These are phyloP conservation scores for Sakesphorus luctuosus DNA, from an alignment of 2,113 vertebrate species.

Conservation along the genomic window DNA sequence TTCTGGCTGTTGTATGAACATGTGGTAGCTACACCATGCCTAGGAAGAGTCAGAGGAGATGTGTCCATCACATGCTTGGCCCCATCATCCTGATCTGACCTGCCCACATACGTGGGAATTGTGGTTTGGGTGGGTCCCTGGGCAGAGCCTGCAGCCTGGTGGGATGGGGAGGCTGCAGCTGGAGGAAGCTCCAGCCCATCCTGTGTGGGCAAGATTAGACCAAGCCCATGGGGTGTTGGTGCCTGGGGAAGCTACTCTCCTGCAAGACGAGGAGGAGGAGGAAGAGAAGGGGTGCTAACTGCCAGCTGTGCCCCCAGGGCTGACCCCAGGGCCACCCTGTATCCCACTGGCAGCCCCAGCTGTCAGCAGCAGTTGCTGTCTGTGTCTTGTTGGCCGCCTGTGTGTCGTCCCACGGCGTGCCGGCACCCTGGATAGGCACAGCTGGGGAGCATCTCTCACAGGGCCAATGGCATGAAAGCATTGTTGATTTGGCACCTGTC, in stretches of 20 bases:
- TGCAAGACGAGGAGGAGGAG: not conserved
- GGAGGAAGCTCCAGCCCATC: not conserved
- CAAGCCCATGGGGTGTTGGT: fast-evolving
- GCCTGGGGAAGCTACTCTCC: not conserved
- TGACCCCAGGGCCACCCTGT: not conserved
- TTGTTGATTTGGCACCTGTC: not conserved
- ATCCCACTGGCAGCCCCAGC: not conserved
- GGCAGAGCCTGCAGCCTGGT: not conserved
- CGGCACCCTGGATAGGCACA: not conserved
- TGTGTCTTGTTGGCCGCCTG: fast-evolving
- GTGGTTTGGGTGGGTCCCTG: not conserved
- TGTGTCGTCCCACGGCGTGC: fast-evolving
- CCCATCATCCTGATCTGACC: not conserved
- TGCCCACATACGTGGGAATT: not conserved
- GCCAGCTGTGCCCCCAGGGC: not conserved
- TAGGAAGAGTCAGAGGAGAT: not conserved
- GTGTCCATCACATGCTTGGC: not conserved
- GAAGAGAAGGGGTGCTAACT: not conserved
- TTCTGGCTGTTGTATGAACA: not conserved
- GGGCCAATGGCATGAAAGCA: fast-evolving
- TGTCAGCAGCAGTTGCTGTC: not conserved
- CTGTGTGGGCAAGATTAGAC: fast-evolving
- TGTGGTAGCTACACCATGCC: fast-evolving
- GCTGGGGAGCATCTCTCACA: not conserved
- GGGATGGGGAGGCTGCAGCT: not conserved